Percentiles rank a stretch among this genome's conserved stretches.
Evolutionary conservation across 2,113 vertebrate genomes (phyloP).

Genomic region (Neomonachus schauinslandi): DNA sequence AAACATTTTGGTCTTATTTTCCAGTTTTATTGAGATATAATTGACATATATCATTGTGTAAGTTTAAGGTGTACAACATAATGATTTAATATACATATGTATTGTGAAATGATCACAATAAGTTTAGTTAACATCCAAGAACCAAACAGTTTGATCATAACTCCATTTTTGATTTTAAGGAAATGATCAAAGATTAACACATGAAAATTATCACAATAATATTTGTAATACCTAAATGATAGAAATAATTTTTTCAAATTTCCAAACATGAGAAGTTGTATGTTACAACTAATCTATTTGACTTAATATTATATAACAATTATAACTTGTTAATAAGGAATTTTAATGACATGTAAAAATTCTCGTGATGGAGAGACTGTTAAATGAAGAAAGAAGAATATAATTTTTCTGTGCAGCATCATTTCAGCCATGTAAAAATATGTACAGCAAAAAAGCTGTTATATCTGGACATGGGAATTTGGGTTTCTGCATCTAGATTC

Average conservation of each 20-base stretch:
- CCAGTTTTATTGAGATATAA: background rate
- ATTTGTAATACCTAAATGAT: conserved; percentile 7
- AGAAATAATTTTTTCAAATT: conserved; percentile 13
- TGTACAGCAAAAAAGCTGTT: background rate
- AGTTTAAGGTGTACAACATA: background rate
- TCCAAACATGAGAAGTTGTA: background rate
- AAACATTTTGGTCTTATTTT: background rate
- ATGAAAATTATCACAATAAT: background rate
- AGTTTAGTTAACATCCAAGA: background rate
- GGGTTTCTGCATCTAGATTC: background rate
- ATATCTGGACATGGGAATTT: background rate
- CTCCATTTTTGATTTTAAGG: conserved; percentile 31
- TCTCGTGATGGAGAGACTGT: background rate
- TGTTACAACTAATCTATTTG: background rate
- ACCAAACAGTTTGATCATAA: background rate
- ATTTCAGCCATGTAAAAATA: conserved; percentile 29
- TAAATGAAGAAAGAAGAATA: background rate
- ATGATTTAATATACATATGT: background rate
- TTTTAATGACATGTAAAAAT: background rate
- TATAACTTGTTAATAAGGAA: background rate
- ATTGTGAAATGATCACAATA: background rate
- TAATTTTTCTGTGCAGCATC: background rate
- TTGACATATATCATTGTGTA: background rate
- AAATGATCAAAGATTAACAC: background rate
- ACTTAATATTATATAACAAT: background rate